These are phyloP conservation scores for Onychorhynchus coronatus DNA, from an alignment of 2,113 vertebrate genomes.

Conservation along the genomic window DNA sequence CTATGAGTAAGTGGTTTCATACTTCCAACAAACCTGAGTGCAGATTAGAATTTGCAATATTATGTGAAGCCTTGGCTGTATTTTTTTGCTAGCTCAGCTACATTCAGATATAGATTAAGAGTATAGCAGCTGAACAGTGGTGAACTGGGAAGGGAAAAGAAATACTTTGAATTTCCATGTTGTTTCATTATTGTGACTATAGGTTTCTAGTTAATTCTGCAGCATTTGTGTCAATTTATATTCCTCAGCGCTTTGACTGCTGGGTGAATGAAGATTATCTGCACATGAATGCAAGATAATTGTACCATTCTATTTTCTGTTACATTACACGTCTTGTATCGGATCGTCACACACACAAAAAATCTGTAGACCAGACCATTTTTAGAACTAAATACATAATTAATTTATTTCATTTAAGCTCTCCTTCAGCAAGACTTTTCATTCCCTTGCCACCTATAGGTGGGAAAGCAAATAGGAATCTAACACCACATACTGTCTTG, in stretches of 20 bases:
- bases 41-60: neutral
- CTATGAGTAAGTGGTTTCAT: neutral
- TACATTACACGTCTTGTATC: neutral
- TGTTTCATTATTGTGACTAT: neutral
- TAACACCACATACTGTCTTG: rapidly evolving
- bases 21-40: neutral
- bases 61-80: neutral
- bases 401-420: neutral
- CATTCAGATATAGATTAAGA: neutral
- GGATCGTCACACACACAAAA: neutral
- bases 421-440: neutral
- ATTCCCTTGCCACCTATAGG: neutral
- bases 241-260: neutral
- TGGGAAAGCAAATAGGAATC: neutral
- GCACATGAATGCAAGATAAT: neutral
- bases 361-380: neutral
- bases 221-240: neutral
- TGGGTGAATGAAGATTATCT: neutral
- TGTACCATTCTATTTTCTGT: neutral
- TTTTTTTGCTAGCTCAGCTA: neutral
- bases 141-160: neutral
- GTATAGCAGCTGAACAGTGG: neutral
- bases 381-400: neutral
- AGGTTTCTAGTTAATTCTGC: neutral
- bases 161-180: neutral